Conservation (phyloP, 2,888 invertebrate species). For the Drosophila ustulata region DNA sequence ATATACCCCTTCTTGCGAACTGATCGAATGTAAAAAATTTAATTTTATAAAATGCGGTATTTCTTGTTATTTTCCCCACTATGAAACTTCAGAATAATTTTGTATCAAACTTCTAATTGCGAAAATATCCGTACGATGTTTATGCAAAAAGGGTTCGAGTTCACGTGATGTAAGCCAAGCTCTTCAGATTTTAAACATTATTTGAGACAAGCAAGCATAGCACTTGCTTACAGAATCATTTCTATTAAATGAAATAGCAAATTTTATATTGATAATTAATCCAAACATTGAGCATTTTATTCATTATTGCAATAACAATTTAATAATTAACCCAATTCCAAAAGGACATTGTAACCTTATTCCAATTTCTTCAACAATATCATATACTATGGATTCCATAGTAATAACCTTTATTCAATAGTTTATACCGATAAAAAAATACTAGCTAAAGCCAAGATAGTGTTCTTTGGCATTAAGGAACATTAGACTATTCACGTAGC, state of each 20-base stretch:
- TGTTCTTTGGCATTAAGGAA: constrained; percentile 63
- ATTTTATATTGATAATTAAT: not conserved
- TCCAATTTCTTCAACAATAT: constrained; percentile 19
- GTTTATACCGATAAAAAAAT: constrained; percentile 41
- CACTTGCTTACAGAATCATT: not conserved
- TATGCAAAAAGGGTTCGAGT: too few relatives aligned
- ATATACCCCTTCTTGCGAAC: too few relatives aligned
- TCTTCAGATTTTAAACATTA: not conserved
- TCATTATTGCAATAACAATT: not conserved
- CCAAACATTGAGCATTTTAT: not conserved
- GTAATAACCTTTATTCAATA: constrained; percentile 47
- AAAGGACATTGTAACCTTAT: not conserved
- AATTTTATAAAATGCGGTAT: too few relatives aligned
- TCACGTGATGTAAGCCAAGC: not conserved
- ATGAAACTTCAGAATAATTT: too few relatives aligned
- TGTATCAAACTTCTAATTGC: too few relatives aligned
- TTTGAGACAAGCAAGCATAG: not conserved
- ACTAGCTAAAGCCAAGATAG: constrained; percentile 23
- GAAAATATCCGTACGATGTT: too few relatives aligned
- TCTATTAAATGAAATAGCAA: not conserved
- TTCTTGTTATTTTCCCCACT: too few relatives aligned
- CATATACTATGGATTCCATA: constrained; percentile 43
- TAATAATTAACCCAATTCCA: not conserved
- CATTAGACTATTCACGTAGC: constrained; percentile 38
- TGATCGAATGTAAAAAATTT: too few relatives aligned